phyloP scores from a whole-genome alignment of 2,113 vertebrate species.

The Prunella fulvescens region DNA sequence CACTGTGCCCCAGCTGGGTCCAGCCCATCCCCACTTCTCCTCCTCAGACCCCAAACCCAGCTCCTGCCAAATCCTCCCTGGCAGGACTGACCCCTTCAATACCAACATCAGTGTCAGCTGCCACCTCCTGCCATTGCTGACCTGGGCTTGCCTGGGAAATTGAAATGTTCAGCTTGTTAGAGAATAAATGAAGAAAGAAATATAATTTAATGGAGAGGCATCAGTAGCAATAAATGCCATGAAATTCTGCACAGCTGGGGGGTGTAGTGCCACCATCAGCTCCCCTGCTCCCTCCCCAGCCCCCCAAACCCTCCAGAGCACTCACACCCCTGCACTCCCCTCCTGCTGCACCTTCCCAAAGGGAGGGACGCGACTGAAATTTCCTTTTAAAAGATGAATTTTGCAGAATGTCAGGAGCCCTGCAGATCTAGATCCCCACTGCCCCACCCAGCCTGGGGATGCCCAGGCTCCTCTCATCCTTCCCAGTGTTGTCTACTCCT shows the following conservation, averaged over 20 bases:
- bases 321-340: neutral
- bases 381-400: neutral
- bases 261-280: neutral
- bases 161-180: neutral
- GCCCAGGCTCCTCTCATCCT: neutral
- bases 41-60: neutral
- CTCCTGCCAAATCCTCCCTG: fast-evolving
- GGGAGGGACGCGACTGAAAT: too few species aligned
- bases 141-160: neutral
- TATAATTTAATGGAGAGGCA: neutral
- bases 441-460: neutral
- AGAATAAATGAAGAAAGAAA: neutral
- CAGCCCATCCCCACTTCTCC: neutral
- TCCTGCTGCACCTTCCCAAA: neutral
- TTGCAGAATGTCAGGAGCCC: fast-evolving
- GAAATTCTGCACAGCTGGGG: neutral
- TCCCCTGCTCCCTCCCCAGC: neutral
- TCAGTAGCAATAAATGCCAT: neutral
- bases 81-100: neutral
- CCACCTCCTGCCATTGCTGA: neutral
- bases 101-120: neutral
- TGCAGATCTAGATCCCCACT: neutral
- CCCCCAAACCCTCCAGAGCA: neutral
- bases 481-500: neutral
- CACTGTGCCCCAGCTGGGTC: neutral